These are phyloP conservation scores for Eupithecia tripunctaria DNA, from an alignment of 2,888 invertebrate genomes.

Conservation along the genomic window DNA sequence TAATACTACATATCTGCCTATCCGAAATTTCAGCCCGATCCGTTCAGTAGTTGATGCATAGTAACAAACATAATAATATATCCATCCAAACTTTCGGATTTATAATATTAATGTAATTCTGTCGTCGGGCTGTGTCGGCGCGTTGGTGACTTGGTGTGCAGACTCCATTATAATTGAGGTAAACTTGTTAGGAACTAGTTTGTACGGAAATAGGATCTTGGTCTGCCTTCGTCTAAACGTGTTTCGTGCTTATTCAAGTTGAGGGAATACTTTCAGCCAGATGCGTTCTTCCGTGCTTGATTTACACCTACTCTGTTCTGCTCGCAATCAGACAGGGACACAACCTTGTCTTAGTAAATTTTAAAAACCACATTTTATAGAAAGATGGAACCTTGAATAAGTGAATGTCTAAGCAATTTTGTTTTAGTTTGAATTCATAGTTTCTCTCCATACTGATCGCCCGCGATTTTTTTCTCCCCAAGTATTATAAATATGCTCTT, in stretches of 20 bases:
- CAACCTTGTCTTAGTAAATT: not conserved
- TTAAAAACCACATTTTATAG: no score
- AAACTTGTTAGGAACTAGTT: conserved; percentile 36
- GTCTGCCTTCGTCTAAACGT: conserved; percentile 25
- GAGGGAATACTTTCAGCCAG: not conserved
- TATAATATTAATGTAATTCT: not conserved
- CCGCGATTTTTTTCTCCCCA: no score
- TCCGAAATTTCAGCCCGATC: no score
- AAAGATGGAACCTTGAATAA: no score
- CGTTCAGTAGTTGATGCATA: no score
- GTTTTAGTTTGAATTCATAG: no score
- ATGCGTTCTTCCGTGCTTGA: not conserved
- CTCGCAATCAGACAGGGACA: not conserved
- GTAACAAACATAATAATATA: no score
- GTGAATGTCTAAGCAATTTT: no score
- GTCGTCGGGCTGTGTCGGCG: not conserved
- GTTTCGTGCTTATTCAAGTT: conserved; percentile 22
- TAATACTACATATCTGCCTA: no score
- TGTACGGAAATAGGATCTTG: conserved; percentile 30
- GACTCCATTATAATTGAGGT: conserved; percentile 5
- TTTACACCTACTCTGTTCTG: not conserved
- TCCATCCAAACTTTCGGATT: no score
- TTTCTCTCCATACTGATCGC: no score
- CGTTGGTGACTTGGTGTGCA: not conserved
- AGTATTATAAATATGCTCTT: no score